A percentile compares a stretch with the other conserved stretches of the same genome.
Conservation (phyloP, 1,140 invertebrate species). For the Coenobita brevimanus region DNA sequence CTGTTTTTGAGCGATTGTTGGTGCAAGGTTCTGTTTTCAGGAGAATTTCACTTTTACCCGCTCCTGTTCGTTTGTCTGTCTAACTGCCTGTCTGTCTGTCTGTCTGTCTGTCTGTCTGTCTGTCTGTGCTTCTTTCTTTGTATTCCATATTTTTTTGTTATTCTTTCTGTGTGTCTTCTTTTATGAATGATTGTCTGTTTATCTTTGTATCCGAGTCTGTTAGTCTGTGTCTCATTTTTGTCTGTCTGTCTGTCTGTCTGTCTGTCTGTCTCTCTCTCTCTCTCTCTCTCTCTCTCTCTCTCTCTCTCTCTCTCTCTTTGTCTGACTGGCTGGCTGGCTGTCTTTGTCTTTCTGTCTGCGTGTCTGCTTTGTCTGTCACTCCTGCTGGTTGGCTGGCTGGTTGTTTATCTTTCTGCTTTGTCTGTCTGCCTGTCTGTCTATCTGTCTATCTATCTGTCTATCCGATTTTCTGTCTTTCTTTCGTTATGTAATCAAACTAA, state of each 20-base stretch:
- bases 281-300: conserved; percentile 7
- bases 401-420: too few relatives aligned
- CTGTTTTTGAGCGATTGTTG: too few relatives aligned
- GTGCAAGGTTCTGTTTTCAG: too few relatives aligned
- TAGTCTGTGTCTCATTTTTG: not conserved
- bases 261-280: conserved; percentile 22
- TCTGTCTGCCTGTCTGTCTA: too few relatives aligned
- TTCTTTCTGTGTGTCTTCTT: not conserved
- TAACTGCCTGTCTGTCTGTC: too few relatives aligned
- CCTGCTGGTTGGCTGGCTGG: too few relatives aligned
- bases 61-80: too few relatives aligned
- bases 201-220: not conserved
- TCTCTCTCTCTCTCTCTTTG: conserved; percentile 2
- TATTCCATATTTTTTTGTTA: not conserved
- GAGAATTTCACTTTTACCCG: too few relatives aligned
- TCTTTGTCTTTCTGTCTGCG: not conserved
- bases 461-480: too few relatives aligned
- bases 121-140: not conserved
- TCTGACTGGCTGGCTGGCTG: not conserved
- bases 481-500: too few relatives aligned
- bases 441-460: too few relatives aligned
- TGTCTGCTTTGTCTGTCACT: conserved; percentile 3
- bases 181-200: not conserved
- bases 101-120: not conserved
- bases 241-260: not conserved